These are phyloP conservation scores for Gymnocheta viridis DNA, from an alignment of 2,888 invertebrate genomes.

Conservation along the genomic window DNA sequence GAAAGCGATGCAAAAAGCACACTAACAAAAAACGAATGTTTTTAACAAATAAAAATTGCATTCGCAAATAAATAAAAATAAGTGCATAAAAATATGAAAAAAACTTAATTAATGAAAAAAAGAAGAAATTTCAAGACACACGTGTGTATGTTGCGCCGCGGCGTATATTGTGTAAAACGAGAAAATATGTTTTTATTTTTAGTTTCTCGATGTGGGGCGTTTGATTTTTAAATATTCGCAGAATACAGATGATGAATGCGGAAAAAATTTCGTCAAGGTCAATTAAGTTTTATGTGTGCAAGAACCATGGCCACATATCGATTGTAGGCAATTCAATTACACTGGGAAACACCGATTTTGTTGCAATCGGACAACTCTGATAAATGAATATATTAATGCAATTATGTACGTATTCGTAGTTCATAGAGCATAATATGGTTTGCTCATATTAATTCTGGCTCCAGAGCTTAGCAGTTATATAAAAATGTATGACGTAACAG, in stretches of 20 bases:
- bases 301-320: neutral
- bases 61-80: neutral
- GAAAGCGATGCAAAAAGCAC: conserved; percentile 3
- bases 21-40: neutral
- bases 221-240: conserved; percentile 11
- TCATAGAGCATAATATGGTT: no score
- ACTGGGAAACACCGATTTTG: no score
- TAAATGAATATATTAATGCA: no score
- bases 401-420: no score
- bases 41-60: conserved; percentile 1
- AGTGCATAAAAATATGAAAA: conserved; percentile 4
- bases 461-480: no score
- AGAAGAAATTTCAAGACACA: conserved; percentile 11
- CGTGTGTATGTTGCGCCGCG: neutral
- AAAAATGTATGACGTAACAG: no score
- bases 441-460: no score
- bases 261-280: conserved; percentile 1
- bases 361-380: no score
- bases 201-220: neutral
- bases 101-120: neutral
- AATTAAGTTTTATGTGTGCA: conserved; percentile 1
- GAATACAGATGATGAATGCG: conserved; percentile 1
- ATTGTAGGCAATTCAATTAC: neutral
- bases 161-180: neutral
- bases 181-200: neutral